Conservation (phyloP, 2,888 invertebrate species). For the Cerastis leucographa region DNA sequence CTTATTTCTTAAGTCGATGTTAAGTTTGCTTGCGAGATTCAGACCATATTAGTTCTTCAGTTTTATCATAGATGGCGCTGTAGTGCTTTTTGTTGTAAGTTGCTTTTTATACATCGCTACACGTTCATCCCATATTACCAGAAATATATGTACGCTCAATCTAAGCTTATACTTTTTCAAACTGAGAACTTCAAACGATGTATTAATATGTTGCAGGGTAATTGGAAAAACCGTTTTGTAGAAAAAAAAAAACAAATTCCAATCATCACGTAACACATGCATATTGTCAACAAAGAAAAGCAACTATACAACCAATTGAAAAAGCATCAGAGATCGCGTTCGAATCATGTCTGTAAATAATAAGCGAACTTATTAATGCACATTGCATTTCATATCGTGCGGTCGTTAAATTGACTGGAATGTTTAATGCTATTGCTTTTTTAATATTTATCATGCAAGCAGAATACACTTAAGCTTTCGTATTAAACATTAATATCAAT, state of each 20-base stretch:
- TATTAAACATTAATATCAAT: constrained; percentile 42
- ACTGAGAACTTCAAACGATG: neutral
- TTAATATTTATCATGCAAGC: constrained; percentile 44
- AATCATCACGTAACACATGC: neutral
- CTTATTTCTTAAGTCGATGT: no score
- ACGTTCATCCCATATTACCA: neutral
- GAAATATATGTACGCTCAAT: neutral
- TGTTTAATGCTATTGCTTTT: constrained; percentile 55
- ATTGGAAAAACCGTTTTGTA: neutral
- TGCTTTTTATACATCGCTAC: no score
- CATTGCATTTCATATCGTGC: constrained; percentile 43
- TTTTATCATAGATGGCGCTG: no score
- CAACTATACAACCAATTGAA: neutral
- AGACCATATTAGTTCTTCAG: no score
- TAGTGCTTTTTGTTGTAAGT: no score
- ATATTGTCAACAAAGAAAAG: neutral
- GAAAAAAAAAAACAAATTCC: neutral
- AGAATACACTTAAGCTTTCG: constrained; percentile 11
- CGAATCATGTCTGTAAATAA: constrained; percentile 13
- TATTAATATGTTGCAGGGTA: neutral
- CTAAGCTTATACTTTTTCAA: neutral
- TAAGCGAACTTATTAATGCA: constrained; percentile 32
- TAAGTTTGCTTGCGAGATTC: no score
- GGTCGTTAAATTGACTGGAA: constrained; percentile 30
- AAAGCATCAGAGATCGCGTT: neutral